Conservation (phyloP, 2,888 invertebrate genomes). For the Hirtodrosophila cameraria region DNA sequence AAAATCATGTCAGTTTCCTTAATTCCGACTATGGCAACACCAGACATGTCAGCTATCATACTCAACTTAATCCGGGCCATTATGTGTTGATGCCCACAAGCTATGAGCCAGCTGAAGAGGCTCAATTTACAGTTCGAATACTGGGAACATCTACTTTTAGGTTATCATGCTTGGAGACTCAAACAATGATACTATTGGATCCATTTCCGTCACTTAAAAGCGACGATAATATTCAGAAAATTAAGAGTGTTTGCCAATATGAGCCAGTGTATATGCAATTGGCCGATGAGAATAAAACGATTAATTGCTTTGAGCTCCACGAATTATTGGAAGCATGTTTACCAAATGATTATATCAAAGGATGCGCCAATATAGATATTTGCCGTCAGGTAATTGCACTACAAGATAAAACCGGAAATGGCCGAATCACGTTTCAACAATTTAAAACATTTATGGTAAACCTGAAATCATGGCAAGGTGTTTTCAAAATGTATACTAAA, state of each 20-base stretch:
- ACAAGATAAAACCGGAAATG: slow-evolving; percentile 92
- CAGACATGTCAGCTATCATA: slow-evolving; percentile 92
- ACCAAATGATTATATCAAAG: slow-evolving; percentile 97
- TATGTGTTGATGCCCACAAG: slow-evolving; percentile 95
- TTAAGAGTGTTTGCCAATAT: slow-evolving; percentile 87
- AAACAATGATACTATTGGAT: slow-evolving; percentile 83
- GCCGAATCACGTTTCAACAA: slow-evolving; percentile 92
- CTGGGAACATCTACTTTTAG: slow-evolving; percentile 91
- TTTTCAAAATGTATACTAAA: slow-evolving; percentile 94
- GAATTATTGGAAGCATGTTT: slow-evolving; percentile 95
- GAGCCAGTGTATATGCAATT: slow-evolving; percentile 95
- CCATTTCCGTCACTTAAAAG: slow-evolving; percentile 83
- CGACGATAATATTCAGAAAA: slow-evolving; percentile 85
- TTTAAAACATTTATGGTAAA: slow-evolving; percentile 97
- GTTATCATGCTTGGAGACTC: slow-evolving; percentile 89
- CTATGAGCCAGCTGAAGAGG: slow-evolving; percentile 95
- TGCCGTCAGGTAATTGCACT: slow-evolving; percentile 95
- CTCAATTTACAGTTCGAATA: slow-evolving; percentile 93
- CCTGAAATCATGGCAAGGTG: slow-evolving; percentile 94
- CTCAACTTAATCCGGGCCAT: slow-evolving; percentile 91
- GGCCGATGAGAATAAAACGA: slow-evolving; percentile 94
- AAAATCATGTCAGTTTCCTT: slow-evolving; percentile 92
- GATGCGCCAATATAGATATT: slow-evolving; percentile 95
- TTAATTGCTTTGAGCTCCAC: slow-evolving; percentile 95
- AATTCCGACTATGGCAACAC: slow-evolving; percentile 97